These are phyloP conservation scores for Prenolepis imparis DNA, from an alignment of 2,888 invertebrate genomes.

Conservation along the genomic window DNA sequence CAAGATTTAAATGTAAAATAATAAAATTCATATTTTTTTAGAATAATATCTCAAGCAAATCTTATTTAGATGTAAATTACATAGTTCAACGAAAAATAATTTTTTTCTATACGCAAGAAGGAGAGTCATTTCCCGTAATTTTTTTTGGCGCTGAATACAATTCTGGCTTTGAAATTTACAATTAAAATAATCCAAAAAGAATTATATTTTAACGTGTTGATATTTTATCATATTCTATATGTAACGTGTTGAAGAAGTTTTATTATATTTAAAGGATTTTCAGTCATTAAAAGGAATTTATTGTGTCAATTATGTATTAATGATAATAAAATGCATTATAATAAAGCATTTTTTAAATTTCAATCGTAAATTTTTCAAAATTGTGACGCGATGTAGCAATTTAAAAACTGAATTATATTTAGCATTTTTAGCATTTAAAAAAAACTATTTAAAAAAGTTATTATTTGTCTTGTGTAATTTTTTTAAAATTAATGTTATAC, in stretches of 20 bases:
- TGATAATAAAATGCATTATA: background rate
- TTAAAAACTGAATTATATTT: background rate
- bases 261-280: background rate
- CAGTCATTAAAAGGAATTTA: background rate
- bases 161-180: background rate
- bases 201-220: background rate
- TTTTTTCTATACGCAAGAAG: background rate
- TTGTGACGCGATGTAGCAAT: background rate
- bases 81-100: background rate
- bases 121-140: background rate
- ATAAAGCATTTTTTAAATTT: background rate
- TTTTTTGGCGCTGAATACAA: background rate
- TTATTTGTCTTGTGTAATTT: background rate
- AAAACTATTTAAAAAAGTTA: background rate
- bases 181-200: background rate
- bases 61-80: background rate
- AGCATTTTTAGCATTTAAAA: background rate
- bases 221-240: background rate
- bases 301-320: background rate
- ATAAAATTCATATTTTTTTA: background rate
- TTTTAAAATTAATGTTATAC: background rate
- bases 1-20: background rate
- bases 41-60: conserved; percentile 2
- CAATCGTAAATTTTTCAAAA: too few species aligned
- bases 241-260: background rate